phyloP scores from a whole-genome alignment of 2,888 invertebrate genomes.

The Candidula unifasciata region DNA sequence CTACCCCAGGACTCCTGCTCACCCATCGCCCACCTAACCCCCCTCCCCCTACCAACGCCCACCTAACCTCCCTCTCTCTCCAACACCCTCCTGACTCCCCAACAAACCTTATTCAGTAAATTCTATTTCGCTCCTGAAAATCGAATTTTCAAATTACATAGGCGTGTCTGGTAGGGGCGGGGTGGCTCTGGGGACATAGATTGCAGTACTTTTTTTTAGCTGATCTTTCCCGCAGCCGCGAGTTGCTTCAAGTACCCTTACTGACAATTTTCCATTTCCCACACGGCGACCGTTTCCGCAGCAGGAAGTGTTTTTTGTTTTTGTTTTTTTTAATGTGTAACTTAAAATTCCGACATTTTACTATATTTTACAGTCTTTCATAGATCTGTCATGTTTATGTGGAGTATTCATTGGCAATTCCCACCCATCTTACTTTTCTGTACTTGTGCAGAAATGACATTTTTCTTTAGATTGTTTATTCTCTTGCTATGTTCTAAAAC shows the following conservation, averaged over 20 bases:
- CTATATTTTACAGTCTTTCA: no score
- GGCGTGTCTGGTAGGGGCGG: not conserved
- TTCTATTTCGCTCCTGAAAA: not conserved
- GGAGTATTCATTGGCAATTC: no score
- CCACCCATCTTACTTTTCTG: no score
- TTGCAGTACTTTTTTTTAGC: not conserved
- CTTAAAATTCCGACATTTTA: not conserved
- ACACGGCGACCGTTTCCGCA: not conserved
- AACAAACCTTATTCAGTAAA: not conserved
- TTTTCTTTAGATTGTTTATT: no score
- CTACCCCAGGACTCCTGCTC: no score
- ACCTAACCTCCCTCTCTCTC: no score
- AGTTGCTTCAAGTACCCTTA: not conserved
- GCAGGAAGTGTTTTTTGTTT: not conserved
- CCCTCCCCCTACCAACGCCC: no score
- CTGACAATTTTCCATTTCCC: not conserved
- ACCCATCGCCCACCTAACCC: no score
- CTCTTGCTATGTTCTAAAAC: no score
- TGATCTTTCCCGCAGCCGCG: not conserved
- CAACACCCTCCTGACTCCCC: no score
- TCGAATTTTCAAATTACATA: slow-evolving; percentile 1
- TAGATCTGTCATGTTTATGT: no score
- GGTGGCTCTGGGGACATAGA: not conserved
- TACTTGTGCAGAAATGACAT: no score
- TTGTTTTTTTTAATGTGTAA: not conserved